A percentile compares a stretch with the other conserved stretches of the same genome.
These are phyloP conservation scores for Pterostichus niger DNA, from an alignment of 2,888 invertebrate species.

Conservation along the genomic window DNA sequence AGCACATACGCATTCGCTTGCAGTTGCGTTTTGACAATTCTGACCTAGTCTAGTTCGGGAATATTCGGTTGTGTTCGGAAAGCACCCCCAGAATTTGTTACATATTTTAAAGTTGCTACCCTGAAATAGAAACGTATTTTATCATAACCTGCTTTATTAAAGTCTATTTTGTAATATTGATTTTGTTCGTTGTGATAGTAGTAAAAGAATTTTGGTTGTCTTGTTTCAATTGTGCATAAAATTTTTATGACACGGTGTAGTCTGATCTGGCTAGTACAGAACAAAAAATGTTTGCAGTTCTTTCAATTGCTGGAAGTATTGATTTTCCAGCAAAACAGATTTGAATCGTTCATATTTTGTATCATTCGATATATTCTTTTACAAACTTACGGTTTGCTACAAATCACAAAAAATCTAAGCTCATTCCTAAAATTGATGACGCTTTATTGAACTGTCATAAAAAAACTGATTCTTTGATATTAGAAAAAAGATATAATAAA, in stretches of 20 bases:
- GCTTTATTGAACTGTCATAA: conserved; percentile 43
- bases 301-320: conserved; percentile 22
- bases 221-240: conserved; percentile 35
- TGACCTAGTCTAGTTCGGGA: conserved; percentile 41
- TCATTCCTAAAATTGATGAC: conserved; percentile 32
- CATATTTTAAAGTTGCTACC: conserved; percentile 19
- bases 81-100: conserved; percentile 21
- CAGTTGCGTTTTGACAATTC: not conserved
- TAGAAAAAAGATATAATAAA: conserved; percentile 28
- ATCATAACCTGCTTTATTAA: conserved; percentile 21
- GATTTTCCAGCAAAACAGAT: conserved; percentile 24
- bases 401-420: conserved; percentile 33
- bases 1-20: conserved; percentile 36
- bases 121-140: not conserved
- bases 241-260: conserved; percentile 17
- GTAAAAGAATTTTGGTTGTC: conserved; percentile 20
- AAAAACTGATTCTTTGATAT: conserved; percentile 33
- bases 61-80: not conserved
- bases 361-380: conserved; percentile 2
- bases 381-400: conserved; percentile 10
- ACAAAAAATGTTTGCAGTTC: conserved; percentile 36
- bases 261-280: conserved; percentile 19
- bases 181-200: not conserved
- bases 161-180: conserved; percentile 27
- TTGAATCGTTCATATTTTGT: conserved; percentile 31